phyloP scores from a whole-genome alignment of 1,140 invertebrate genomes.

The Drosophila littoralis region DNA sequence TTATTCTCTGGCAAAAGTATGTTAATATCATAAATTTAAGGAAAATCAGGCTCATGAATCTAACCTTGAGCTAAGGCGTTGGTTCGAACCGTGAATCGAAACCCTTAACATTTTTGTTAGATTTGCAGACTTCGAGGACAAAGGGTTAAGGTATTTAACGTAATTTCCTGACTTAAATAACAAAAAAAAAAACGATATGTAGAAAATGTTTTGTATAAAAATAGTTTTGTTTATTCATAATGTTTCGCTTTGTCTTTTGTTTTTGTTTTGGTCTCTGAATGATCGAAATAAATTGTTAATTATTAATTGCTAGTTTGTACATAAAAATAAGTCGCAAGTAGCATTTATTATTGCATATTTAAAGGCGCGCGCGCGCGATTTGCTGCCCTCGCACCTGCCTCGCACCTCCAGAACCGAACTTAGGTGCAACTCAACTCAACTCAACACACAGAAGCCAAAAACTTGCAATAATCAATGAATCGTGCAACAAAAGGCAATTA shows the following conservation, averaged over 20 bases:
- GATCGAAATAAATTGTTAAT: slow-evolving; percentile 74
- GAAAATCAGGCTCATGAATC: too few species aligned
- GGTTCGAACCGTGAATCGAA: too few species aligned
- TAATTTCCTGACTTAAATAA: neutral
- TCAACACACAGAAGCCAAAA: neutral
- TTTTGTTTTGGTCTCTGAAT: slow-evolving; percentile 64
- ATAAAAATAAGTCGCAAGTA: slow-evolving; percentile 79
- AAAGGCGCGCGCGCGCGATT: slow-evolving; percentile 9
- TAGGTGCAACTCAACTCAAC: neutral
- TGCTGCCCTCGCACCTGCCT: neutral
- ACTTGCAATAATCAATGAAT: slow-evolving; percentile 28
- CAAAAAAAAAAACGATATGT: neutral
- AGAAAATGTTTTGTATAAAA: slow-evolving; percentile 15
- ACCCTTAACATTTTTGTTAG: too few species aligned
- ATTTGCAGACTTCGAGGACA: too few species aligned
- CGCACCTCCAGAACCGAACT: neutral
- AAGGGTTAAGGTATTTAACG: too few species aligned
- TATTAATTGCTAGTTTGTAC: slow-evolving; percentile 72
- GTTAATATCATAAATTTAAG: too few species aligned
- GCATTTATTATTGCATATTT: slow-evolving; percentile 74
- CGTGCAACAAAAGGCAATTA: slow-evolving; percentile 44
- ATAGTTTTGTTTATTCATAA: slow-evolving; percentile 23
- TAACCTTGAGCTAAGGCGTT: too few species aligned
- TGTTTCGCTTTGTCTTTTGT: slow-evolving; percentile 34
- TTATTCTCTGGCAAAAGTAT: too few species aligned